Base-by-base conservation (phyloP, 1,140 invertebrate species). In the Cylas formicarius region DNA sequence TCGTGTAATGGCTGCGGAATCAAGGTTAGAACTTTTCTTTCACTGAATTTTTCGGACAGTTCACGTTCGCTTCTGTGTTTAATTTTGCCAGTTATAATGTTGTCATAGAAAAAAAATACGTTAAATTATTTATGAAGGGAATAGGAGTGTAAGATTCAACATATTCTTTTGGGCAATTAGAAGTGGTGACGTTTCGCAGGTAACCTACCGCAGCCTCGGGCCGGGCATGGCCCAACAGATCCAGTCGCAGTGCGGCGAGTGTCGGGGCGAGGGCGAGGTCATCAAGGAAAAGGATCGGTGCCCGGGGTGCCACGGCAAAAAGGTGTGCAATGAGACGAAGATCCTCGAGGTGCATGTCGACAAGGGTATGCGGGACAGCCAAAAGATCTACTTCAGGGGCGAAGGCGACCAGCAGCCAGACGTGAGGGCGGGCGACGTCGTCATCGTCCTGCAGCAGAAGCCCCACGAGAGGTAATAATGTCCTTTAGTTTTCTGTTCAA, bases 331-430 rank as follows among this genome's bases (percentile, higher is more conserved):
- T 63, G 79, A 80, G 72, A 83, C 70, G 48, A 88, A 91, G 68
- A 83, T 89, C 36, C 65, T 94, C 4, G 87, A 92, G 64, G 86
- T 95, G 17, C 80, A 90, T 63, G 78, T 97, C 48, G 89, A 95
- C 55, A 90, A 90, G 68, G 90, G 61, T 50, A 93, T 92, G 84
- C 75, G 76, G 41, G 85, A 95, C 59, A 82, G 82, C 38, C 80
- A 92, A 55, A 92, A 90, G 63, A 84, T 97, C 43, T 74, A 75
- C 27, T 93, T 95, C 61, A 68, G 74, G 26, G 87, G 88, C 14
- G 88, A 92, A 68, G 93, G 93, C 16, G 88, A 97, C 71, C 89
- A 94, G 58, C 76, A 85, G 61, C 86, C 90, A 32, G 84, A 83
- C 48, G 69, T 87, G 22, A 76, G 86, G 43, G 77, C 85, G 26